Base-by-base conservation (phyloP, 2,888 invertebrate species). In the Oegoconia quadripuncta region DNA sequence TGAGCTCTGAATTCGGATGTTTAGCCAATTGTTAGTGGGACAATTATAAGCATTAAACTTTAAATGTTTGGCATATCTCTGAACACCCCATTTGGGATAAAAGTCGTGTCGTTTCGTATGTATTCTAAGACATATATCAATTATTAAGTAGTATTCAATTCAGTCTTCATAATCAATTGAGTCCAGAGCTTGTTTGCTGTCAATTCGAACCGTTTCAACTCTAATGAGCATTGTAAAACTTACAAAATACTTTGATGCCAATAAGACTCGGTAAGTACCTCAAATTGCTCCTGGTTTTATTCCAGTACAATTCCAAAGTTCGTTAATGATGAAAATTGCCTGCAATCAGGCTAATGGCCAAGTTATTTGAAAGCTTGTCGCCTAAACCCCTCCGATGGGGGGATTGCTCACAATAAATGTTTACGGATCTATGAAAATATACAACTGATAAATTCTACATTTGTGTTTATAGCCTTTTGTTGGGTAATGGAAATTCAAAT, bases 271-370 rank as follows among this genome's bases (percentile, higher is more conserved):
- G 25, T 25, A 34, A 34, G 37, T 42, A 41, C 42, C 30, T 48
- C 48, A 51, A 59, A 60, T 56, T 55, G 51, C 48, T 49, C 48
- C 28, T 35, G 50, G 52, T 63, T 53, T 48, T 49, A 48, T 59
- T 52, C 48, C 47, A 57, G 54, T 48, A 56, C 52, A 59, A 61
- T 57, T 50, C 39, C 38, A 54, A 40, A 59, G 50, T 61, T 64
- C 47, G 54, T 52, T 63, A 63, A 64, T 61, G 52, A 52, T 44
- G 53, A 43, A 61, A 66, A 71, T 61, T 64, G 59, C 55, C 51
- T 47, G 59, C 63, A 71, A 66, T 67, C 63, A 59, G 41, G 36
- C 46, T 64, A 66, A 66, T 65, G 60, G 59, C 40, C 41, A 53
- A 62, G 64, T 64, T 64, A 54, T 55, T 60, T 52, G 44, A 57